phyloP scores from a whole-genome alignment of 2,113 vertebrate species.

The Carassius carassius region DNA sequence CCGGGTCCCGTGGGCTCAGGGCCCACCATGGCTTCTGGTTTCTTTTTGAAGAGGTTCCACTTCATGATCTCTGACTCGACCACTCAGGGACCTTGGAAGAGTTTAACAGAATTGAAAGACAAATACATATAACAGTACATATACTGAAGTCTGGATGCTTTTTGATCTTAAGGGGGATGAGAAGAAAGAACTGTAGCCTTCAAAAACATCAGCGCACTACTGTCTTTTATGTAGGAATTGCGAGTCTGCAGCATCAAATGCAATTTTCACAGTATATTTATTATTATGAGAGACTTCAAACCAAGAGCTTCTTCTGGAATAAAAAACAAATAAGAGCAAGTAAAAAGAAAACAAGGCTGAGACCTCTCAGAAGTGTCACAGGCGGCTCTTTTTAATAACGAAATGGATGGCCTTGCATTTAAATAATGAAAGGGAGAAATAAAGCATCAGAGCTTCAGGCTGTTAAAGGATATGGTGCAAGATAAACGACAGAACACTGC shows the following conservation, averaged over 20 bases:
- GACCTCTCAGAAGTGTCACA: background rate
- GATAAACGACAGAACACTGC: slow-evolving; percentile 17
- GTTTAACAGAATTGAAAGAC: background rate
- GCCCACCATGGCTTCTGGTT: slow-evolving; percentile 72
- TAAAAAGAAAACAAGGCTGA: slow-evolving; percentile 1
- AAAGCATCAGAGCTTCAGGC: slow-evolving; percentile 2
- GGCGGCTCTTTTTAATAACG: slow-evolving; percentile 17
- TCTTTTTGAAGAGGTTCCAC: slow-evolving; percentile 85
- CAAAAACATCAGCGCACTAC: background rate
- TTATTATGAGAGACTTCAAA: background rate
- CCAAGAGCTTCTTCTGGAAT: background rate
- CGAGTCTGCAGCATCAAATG: background rate
- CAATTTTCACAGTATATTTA: background rate
- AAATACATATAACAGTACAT: background rate
- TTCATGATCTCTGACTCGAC: slow-evolving; percentile 80
- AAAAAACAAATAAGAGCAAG: background rate
- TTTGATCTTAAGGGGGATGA: background rate
- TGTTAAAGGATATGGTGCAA: background rate
- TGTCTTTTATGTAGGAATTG: background rate
- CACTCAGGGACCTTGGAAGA: slow-evolving; percentile 45
- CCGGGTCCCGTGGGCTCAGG: slow-evolving; percentile 70
- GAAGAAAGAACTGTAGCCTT: background rate
- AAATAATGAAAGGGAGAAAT: slow-evolving; percentile 14
- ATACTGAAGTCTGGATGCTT: background rate
- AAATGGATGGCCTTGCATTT: slow-evolving; percentile 28